phyloP scores from a whole-genome alignment of 92 coral and sea anemone genomes.

The Epizoanthus illoricatus region DNA sequence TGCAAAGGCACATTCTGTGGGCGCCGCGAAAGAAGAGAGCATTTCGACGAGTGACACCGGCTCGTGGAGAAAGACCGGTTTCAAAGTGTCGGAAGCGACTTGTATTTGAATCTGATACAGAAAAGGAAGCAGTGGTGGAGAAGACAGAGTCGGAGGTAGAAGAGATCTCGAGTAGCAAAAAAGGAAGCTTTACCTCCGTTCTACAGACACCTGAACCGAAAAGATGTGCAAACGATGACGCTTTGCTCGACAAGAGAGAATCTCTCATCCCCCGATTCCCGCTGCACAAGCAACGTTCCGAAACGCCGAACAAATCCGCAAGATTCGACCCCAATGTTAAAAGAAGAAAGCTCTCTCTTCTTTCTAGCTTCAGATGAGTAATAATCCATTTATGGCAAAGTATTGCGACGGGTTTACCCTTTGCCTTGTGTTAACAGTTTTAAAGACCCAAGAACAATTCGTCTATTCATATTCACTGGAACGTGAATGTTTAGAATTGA shows the following conservation, averaged over 20 bases:
- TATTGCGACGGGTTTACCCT: too few relatives aligned
- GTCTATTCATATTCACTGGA: too few relatives aligned
- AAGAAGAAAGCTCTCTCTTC: constrained; percentile 33
- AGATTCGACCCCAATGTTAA: constrained; percentile 21
- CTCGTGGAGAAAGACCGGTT: constrained; percentile 19
- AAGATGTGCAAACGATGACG: constrained; percentile 14
- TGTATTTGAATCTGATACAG: constrained; percentile 23
- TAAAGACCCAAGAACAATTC: too few relatives aligned
- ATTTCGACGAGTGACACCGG: constrained; percentile 29
- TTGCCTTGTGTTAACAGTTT: too few relatives aligned
- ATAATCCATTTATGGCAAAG: too few relatives aligned
- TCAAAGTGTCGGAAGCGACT: constrained; percentile 29
- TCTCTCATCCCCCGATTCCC: constrained; percentile 3
- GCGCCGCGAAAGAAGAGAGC: constrained; percentile 41
- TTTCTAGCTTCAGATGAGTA: constrained; percentile 27
- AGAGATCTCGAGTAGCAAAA: not conserved
- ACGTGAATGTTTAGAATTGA: too few relatives aligned
- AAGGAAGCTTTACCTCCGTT: constrained; percentile 14
- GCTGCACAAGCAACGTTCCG: constrained; percentile 23
- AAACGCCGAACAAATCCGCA: constrained; percentile 16
- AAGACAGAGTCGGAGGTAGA: not conserved
- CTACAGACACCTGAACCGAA: constrained; percentile 38
- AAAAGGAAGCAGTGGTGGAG: constrained; percentile 23
- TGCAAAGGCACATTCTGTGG: constrained; percentile 33
- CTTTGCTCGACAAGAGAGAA: not conserved